phyloP scores from a whole-genome alignment of 2,113 vertebrate species.

The Misgurnus mizolepis region DNA sequence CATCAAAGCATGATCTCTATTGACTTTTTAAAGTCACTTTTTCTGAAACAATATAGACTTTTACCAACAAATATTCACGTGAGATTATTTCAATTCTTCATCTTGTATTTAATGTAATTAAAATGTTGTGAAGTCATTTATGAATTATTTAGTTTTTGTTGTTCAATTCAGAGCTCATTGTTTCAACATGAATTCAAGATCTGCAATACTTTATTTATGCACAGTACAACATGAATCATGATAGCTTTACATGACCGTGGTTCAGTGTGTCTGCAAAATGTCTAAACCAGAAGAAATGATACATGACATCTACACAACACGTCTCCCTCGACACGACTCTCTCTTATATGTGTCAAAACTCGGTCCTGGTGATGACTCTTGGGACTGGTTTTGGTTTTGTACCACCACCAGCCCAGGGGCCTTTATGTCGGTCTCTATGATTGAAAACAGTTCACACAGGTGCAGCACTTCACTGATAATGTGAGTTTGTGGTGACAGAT shows the following conservation, averaged over 20 bases:
- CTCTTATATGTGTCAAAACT: conserved; percentile 6
- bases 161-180: no score
- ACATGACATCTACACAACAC: neutral
- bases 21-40: no score
- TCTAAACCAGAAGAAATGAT: neutral
- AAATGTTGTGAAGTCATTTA: no score
- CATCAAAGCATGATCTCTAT: no score
- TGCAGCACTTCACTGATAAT: neutral
- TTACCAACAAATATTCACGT: no score
- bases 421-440: conserved; percentile 33
- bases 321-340: neutral
- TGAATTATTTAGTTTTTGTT: no score
- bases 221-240: neutral
- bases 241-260: neutral
- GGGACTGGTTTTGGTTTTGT: neutral
- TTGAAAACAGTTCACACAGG: conserved; percentile 38
- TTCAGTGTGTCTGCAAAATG: neutral
- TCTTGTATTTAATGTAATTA: no score
- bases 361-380: conserved; percentile 18
- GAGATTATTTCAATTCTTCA: no score
- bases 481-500: neutral
- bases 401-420: conserved; percentile 21
- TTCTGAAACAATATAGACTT: no score
- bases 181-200: no score
- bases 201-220: no score